Evolutionary conservation across 2,797 vertebrate species (phyloP), one percentile per base, ranked within the genome.

Genomic region (Myiothlypis coronata): DNA sequence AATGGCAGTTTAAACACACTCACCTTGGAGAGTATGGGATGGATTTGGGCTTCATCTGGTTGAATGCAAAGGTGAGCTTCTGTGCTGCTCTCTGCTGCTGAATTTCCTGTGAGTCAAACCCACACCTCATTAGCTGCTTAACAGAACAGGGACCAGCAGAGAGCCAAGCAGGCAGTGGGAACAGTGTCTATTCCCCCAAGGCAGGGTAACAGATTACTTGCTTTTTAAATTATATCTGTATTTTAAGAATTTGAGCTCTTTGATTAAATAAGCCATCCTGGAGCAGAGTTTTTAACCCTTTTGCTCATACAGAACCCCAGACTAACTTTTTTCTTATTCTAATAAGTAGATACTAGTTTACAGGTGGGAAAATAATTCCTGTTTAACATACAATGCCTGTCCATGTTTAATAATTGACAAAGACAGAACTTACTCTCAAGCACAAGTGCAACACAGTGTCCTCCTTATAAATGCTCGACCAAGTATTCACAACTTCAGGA

Each of bases 11-110:
- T 47, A 70, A 74, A 57, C 3, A 71, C 9, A 65, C 94, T 94
- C 94, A 99, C 99, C 99, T 98, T n/a, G 99, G 99, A 67, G 99
- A 99, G 93, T 99, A 99, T 2, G 99, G 99, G 96, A 99, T 99
- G 3, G 99, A 99, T 97, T 99, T 99, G 39, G 99, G 99, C 95
- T 99, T 98, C 98, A 99, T 98, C 96, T 99, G 99, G 97, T 99
- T 99, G 97, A 99, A 99, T 90, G 99, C 99, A 97, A 99, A 99
- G 7, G 99, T 99, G 96, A 99, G 98, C 78, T 99, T 99, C 97
- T 99, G 99, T 74, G 99, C 99, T 77, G 99, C 99, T 97, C 99
- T 98, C 94, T 99, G 99, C 96, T 99, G 99, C 47, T 99, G 99
- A 85, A 99, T 99, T 98, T 99, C 99, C 99, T 99, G 94, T 30